Base-by-base conservation (phyloP, 1,140 invertebrate genomes). In the Bombus soroeensis region DNA sequence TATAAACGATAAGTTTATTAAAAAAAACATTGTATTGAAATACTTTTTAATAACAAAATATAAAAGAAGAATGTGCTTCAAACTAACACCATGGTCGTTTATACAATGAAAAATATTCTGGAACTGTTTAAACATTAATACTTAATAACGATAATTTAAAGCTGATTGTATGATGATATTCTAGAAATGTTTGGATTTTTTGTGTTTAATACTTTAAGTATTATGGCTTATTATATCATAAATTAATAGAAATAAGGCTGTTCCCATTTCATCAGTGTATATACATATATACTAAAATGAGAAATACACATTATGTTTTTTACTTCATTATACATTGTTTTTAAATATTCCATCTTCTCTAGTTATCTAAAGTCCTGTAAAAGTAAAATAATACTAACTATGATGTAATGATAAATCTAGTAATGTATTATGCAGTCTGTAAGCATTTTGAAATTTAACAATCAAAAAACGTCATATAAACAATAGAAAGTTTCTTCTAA, bases 281-380 rank as follows among this genome's bases (percentile, higher is more conserved):
- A 86, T 90, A 90, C 83, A 89, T 81, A 79, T 90, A 90, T 90
- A 81, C 77, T 83, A 90, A 90, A 87, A 84, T 86, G 71, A 90
- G 83, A 86, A 53, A 90, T 90, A 90, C 68, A 90, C 64, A 90
- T 90, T 90, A 89, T 89, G 89, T 90, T 90, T 90, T 90, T 88
- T 90, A 90, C 89, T 88, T 89, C 81, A 89, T 83, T 76, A 81
- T 68, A 75, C 43, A 22, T 39, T n/a, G 57, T 62, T 64, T 75
- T 53, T 68, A 43, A 75, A 43, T 74, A 25, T 25, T 81, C 41
- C 13, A 66, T n/a, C 59, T 62, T 25, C 22, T 8, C 4, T 43
- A 71, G 15, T 22, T 83, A 59, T 32, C 10, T n/a, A 41, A n/a
- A 37, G 39, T 10, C 32, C 32, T 34, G 41, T 34, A 39, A 3